These are phyloP conservation scores for Sylvia atricapilla DNA, from an alignment of 2,113 vertebrate species.

Conservation along the genomic window DNA sequence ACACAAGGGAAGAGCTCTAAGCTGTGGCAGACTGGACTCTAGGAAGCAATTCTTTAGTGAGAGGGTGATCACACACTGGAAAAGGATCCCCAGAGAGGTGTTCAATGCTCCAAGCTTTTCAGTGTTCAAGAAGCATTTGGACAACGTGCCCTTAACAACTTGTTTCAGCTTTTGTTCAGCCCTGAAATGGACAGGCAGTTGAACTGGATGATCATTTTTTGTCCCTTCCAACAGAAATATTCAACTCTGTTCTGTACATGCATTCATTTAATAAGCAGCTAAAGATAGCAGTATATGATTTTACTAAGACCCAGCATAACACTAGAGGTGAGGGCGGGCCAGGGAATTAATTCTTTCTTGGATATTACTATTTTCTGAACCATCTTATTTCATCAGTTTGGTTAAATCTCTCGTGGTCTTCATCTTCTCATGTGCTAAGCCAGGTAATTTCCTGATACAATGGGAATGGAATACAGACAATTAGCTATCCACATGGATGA, in stretches of 20 bases:
- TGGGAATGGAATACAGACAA: background rate
- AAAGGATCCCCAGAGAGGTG: background rate
- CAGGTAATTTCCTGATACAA: background rate
- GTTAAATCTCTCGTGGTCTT: background rate
- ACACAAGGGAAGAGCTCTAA: background rate
- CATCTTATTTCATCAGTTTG: background rate
- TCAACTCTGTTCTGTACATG: background rate
- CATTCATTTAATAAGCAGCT: background rate
- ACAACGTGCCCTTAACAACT: background rate
- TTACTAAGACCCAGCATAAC: background rate
- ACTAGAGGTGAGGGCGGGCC: background rate
- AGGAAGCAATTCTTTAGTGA: background rate
- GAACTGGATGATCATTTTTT: background rate
- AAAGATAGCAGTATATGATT: background rate
- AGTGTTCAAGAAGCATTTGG: background rate
- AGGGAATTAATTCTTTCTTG: background rate
- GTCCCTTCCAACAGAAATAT: background rate
- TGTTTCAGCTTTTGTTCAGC: background rate
- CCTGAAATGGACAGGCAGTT: background rate
- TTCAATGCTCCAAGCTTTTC: rapidly evolving
- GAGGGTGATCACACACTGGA: background rate
- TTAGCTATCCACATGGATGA: background rate
- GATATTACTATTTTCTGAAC: background rate
- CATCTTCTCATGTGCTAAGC: background rate
- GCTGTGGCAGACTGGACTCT: background rate